These are phyloP conservation scores for Erebia aethiops DNA, from an alignment of 2,888 invertebrate species.

Conservation along the genomic window DNA sequence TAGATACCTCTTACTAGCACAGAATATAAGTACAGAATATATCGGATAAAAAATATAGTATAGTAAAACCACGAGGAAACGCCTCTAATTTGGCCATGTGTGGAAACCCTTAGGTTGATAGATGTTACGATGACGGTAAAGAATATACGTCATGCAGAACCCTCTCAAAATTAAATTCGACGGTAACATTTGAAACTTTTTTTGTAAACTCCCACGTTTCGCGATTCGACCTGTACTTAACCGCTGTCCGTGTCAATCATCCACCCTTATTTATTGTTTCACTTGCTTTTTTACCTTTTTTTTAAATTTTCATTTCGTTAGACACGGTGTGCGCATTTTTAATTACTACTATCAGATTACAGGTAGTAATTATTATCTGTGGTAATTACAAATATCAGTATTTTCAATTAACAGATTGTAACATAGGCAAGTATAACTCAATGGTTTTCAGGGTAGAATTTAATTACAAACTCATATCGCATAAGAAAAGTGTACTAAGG, in stretches of 20 bases:
- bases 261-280: slow-evolving; percentile 30
- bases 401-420: no score
- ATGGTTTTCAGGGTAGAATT: no score
- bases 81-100: no score
- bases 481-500: no score
- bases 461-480: no score
- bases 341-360: slow-evolving; percentile 12
- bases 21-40: no score
- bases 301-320: slow-evolving; percentile 16
- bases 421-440: no score
- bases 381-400: not conserved
- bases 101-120: not conserved
- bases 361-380: not conserved
- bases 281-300: slow-evolving; percentile 22
- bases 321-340: slow-evolving; percentile 21
- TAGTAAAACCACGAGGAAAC: no score
- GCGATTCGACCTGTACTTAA: slow-evolving; percentile 79
- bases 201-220: slow-evolving; percentile 59
- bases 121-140: no score
- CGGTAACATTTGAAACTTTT: slow-evolving; percentile 33
- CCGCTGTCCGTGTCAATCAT: slow-evolving; percentile 80
- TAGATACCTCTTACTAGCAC: no score
- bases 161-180: slow-evolving; percentile 43
- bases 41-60: no score
- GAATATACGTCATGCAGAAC: slow-evolving; percentile 50